Base-by-base conservation (phyloP, 2,113 vertebrate genomes). In the Gasterosteus aculeatus region DNA sequence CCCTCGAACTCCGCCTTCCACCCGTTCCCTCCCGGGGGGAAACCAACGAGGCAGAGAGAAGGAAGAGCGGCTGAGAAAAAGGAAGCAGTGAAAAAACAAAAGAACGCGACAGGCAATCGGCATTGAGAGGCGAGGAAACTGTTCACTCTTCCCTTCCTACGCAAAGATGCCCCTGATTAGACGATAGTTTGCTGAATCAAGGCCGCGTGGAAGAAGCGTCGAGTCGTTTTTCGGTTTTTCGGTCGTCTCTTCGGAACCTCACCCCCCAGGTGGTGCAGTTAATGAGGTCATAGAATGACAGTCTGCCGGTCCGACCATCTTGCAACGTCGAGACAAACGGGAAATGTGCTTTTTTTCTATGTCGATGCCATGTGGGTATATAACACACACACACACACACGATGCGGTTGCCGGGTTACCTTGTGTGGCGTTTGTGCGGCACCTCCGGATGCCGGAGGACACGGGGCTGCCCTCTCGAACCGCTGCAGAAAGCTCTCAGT, bases 1-100 rank as follows among this genome's bases (percentile, higher is more conserved):
- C 88, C 93, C 92, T 88, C 90, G 84, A 93, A 91, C 93, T 91
- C 88, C 72, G 74, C 77, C 77, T 58, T 80, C 60, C 62, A 56
- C 82, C 72, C 42, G 10, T 39, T 82, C 77, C 84, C 72, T 78
- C 80, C 68, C 70, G 5, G 5, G 87, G 81, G 79, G 84, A 87
- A 80, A 69, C 49, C 68, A 85, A 82, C 78, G 77, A 42, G 39
- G 42, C 38, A 26, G 51, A 46, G 83, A 26, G 35, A 7, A 82
- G 71, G 64, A 85, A 68, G 68, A 83, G 73, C 44, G 82, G 68
- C n/a, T 60, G 72, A 74, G 80, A 77, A 14, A 72, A 54, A 71
- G 39, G 75, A 69, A 56, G 59, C 59, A 78, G 60, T 19, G 60
- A 35, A 54, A 64, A 65, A 64, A 62, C 53, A 65, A 69, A 57